Percentiles rank a stretch among this genome's conserved stretches.
Conservation (phyloP, 2,888 invertebrate species). For the Hydroisotoma schaefferi region DNA sequence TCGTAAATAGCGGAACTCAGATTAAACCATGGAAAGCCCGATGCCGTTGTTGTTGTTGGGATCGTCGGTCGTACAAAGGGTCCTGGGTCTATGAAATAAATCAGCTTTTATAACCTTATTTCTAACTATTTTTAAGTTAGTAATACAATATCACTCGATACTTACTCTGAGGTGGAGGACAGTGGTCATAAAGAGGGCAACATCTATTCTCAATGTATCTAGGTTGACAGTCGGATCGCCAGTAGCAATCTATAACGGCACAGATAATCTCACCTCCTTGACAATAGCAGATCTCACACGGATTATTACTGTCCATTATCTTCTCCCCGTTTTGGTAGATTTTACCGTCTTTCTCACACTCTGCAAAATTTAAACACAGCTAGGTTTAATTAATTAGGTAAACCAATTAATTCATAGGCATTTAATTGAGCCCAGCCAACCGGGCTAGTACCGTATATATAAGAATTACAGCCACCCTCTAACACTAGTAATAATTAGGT, state of each 20-base stretch:
- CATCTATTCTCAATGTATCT: constrained; percentile 69
- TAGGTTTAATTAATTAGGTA: no score
- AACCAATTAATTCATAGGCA: no score
- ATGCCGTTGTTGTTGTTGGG: constrained; percentile 15
- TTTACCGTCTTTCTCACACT: constrained; percentile 71
- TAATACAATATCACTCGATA: neutral
- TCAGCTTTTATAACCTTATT: neutral
- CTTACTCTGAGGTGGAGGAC: constrained; percentile 58
- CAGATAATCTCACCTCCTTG: constrained; percentile 75
- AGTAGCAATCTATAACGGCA: constrained; percentile 71
- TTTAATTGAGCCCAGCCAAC: no score
- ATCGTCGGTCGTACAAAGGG: constrained; percentile 13
- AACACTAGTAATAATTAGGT: no score
- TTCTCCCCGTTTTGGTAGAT: constrained; percentile 73
- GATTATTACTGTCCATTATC: constrained; percentile 66
- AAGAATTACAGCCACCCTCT: no score
- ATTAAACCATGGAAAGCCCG: constrained; percentile 19
- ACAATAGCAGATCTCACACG: constrained; percentile 77
- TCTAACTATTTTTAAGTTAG: no score
- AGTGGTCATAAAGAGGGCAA: constrained; percentile 77
- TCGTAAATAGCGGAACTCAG: constrained; percentile 14
- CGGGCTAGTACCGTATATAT: no score
- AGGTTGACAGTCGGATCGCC: constrained; percentile 70
- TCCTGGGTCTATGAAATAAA: constrained; percentile 9
- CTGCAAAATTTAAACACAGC: no score